A percentile compares a stretch with the other conserved stretches of the same genome.
Conservation (phyloP, 2,797 vertebrate species). For the Sebastes oblongus region DNA sequence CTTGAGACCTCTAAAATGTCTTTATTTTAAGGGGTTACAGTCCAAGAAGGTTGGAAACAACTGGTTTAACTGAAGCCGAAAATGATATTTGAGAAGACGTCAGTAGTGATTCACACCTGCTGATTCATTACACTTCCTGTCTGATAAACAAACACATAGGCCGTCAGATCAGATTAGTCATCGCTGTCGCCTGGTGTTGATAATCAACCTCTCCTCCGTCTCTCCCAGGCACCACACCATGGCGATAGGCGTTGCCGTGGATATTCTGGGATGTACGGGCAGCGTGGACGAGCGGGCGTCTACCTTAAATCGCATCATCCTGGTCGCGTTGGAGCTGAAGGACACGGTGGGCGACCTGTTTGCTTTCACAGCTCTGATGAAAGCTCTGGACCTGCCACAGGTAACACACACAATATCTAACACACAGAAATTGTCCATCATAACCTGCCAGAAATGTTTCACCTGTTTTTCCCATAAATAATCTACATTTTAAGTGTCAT, state of each 20-base stretch:
- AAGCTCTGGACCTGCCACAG: slow-evolving; percentile 97
- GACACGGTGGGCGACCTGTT: slow-evolving; percentile 94
- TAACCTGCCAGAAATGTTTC: not conserved
- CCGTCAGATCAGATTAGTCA: not conserved
- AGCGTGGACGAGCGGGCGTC: slow-evolving; percentile 90
- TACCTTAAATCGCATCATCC: slow-evolving; percentile 92
- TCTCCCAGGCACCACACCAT: slow-evolving; percentile 90
- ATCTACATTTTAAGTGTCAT: not conserved
- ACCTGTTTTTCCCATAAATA: not conserved
- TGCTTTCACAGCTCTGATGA: slow-evolving; percentile 96
- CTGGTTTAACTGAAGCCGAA: not conserved
- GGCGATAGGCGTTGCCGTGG: slow-evolving; percentile 96
- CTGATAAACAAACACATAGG: not conserved
- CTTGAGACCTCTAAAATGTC: not conserved
- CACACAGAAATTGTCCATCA: not conserved
- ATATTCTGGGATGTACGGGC: slow-evolving; percentile 95
- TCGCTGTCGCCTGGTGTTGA: not conserved
- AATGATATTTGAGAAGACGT: not conserved
- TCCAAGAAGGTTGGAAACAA: not conserved
- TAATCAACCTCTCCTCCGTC: not conserved
- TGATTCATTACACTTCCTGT: not conserved
- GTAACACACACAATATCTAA: slow-evolving; percentile 68
- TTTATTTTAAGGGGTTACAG: not conserved
- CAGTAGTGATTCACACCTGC: not conserved
- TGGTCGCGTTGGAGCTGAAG: slow-evolving; percentile 93